phyloP scores from a whole-genome alignment of 2,113 vertebrate genomes.

The Alectura lathami region DNA sequence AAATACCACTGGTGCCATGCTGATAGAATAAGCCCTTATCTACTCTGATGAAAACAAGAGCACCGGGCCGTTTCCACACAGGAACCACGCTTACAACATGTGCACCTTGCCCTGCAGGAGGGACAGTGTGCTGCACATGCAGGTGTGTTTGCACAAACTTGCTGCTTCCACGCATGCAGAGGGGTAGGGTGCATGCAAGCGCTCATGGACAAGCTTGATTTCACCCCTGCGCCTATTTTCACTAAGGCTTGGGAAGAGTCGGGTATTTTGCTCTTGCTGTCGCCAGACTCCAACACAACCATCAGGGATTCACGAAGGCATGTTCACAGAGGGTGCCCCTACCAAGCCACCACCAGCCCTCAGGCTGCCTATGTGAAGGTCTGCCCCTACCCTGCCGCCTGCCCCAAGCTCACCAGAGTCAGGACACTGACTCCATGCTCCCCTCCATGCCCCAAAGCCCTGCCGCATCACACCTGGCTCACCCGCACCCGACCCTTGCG shows the following conservation, averaged over 20 bases:
- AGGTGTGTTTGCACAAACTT: constrained; percentile 6
- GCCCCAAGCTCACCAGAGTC: not conserved
- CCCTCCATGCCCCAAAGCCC: not conserved
- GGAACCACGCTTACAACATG: not conserved
- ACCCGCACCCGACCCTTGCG: not conserved
- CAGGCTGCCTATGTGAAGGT: not conserved
- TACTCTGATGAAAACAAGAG: constrained; percentile 22
- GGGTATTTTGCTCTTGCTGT: not conserved
- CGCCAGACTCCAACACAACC: not conserved
- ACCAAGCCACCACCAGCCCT: not conserved
- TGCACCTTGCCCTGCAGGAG: not conserved
- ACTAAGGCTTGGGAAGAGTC: not conserved
- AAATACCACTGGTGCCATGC: not conserved
- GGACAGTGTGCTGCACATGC: not conserved
- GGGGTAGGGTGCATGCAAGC: not conserved
- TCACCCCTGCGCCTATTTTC: not conserved
- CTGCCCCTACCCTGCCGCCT: not conserved
- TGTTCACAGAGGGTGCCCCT: not conserved
- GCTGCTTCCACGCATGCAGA: not conserved
- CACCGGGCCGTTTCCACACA: not conserved
- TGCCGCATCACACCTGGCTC: not conserved
- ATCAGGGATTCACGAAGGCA: not conserved
- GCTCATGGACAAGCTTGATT: not conserved
- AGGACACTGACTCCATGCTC: not conserved
- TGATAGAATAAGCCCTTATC: not conserved